Evolutionary conservation across 2,113 vertebrate genomes (phyloP).

Genomic region (Tiliqua scincoides): DNA sequence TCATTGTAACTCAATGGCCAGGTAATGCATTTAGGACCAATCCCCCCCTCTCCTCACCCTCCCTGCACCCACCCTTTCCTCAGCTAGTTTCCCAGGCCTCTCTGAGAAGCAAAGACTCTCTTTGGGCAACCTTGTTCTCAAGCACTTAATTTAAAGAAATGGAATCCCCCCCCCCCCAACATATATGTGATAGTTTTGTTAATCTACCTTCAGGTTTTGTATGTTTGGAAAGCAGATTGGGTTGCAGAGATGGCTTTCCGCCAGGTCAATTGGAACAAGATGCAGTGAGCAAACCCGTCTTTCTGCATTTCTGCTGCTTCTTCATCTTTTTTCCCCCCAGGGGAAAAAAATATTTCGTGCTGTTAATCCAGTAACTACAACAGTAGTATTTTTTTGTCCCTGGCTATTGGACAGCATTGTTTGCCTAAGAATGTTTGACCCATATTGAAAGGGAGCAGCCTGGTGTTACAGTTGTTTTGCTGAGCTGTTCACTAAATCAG

Average conservation of each 20-base stretch:
- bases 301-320: constrained; percentile 72
- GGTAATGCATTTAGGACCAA: not conserved
- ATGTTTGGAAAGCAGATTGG: constrained; percentile 58
- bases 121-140: constrained; percentile 16
- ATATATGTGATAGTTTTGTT: constrained; percentile 63
- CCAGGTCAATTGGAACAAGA: constrained; percentile 70
- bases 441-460: not conserved
- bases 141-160: constrained; percentile 58
- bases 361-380: constrained; percentile 51
- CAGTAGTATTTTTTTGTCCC: not conserved
- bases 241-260: constrained; percentile 57
- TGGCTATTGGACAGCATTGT: constrained; percentile 31
- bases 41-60: no score
- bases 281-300: constrained; percentile 78
- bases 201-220: constrained; percentile 56
- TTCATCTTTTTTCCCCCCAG: constrained; percentile 17
- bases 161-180: constrained; percentile 49
- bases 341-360: constrained; percentile 59
- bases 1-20: not conserved
- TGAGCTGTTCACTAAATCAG: not conserved
- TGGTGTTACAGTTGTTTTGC: not conserved
- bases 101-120: not conserved
- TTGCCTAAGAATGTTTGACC: constrained; percentile 48
- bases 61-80: not conserved
- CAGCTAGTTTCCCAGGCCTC: not conserved